These are phyloP conservation scores for Calephelis nemesis DNA, from an alignment of 1,140 invertebrate species.

Conservation along the genomic window DNA sequence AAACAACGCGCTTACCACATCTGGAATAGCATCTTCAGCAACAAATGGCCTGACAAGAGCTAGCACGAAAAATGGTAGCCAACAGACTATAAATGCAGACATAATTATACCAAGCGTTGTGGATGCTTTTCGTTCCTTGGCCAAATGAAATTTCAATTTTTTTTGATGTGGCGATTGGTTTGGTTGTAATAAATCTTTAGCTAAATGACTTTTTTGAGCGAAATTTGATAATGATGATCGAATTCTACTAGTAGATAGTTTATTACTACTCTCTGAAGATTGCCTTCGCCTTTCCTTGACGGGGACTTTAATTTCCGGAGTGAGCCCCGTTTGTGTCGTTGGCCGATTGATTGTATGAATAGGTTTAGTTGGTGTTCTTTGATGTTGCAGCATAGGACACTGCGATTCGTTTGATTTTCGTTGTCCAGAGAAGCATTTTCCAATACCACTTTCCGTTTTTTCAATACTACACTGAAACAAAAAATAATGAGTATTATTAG, in stretches of 20 bases:
- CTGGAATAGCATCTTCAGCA: slow-evolving; percentile 84
- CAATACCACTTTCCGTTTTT: slow-evolving; percentile 74
- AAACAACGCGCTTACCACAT: slow-evolving; percentile 86
- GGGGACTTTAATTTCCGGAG: slow-evolving; percentile 54
- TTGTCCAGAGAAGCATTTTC: slow-evolving; percentile 82
- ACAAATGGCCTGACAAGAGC: slow-evolving; percentile 93
- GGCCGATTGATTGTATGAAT: slow-evolving; percentile 68
- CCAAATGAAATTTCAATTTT: slow-evolving; percentile 88
- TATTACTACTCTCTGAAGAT: slow-evolving; percentile 61
- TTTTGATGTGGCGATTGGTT: slow-evolving; percentile 83
- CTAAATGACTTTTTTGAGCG: slow-evolving; percentile 73
- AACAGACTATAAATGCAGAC: slow-evolving; percentile 97
- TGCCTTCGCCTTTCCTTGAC: slow-evolving; percentile 53
- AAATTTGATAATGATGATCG: slow-evolving; percentile 72
- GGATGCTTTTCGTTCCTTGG: slow-evolving; percentile 95
- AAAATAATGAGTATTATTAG: slow-evolving; percentile 33
- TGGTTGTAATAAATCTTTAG: slow-evolving; percentile 68
- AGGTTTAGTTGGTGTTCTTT: slow-evolving; percentile 69
- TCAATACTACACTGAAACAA: slow-evolving; percentile 85
- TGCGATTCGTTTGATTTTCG: slow-evolving; percentile 86
- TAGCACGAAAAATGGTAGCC: slow-evolving; percentile 97
- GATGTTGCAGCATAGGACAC: slow-evolving; percentile 83
- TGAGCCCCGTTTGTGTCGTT: slow-evolving; percentile 53
- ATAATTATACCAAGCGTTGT: slow-evolving; percentile 98
- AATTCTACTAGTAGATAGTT: slow-evolving; percentile 67